A percentile compares a stretch with the other conserved stretches of the same genome.
Conservation (phyloP, 2,797 vertebrate species). For the Sebastes baramenuke region DNA sequence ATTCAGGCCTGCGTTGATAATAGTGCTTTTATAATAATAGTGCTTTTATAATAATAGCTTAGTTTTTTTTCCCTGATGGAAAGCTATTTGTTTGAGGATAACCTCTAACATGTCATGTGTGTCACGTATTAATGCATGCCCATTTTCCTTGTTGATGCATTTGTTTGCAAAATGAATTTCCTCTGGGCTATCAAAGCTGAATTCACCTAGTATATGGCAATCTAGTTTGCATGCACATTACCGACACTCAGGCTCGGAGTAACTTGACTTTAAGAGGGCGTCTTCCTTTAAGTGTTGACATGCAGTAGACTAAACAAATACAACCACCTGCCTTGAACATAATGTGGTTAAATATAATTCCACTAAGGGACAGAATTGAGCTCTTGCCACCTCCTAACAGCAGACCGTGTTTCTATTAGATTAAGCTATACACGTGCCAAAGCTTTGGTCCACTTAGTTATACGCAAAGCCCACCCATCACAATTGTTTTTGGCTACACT, state of each 20-base stretch:
- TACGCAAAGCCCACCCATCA: conserved; percentile 39
- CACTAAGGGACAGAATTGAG: conserved; percentile 22
- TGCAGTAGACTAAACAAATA: conserved; percentile 39
- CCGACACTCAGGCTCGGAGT: neutral
- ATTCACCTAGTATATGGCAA: neutral
- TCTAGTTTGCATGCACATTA: conserved; percentile 4
- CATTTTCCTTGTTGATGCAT: conserved; percentile 31
- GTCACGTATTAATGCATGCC: conserved; percentile 38
- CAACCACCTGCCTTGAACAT: conserved; percentile 47
- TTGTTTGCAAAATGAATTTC: conserved; percentile 28
- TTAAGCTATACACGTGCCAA: conserved; percentile 30
- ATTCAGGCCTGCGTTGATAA: conserved; percentile 38
- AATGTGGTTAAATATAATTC: conserved; percentile 33
- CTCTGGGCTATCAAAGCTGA: neutral
- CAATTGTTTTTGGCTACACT: conserved; percentile 53
- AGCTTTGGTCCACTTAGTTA: conserved; percentile 25
- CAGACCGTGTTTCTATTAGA: conserved; percentile 33
- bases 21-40: conserved; percentile 50
- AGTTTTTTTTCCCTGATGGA: conserved; percentile 24
- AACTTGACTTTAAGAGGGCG: neutral
- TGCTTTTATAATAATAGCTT: neutral
- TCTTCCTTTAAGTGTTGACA: conserved; percentile 29
- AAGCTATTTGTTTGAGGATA: conserved; percentile 30
- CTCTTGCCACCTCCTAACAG: conserved; percentile 27
- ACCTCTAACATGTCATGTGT: conserved; percentile 34